Evolutionary conservation across 2,888 invertebrate genomes (phyloP).

Genomic region (Cremastobaeus sp.): DNA sequence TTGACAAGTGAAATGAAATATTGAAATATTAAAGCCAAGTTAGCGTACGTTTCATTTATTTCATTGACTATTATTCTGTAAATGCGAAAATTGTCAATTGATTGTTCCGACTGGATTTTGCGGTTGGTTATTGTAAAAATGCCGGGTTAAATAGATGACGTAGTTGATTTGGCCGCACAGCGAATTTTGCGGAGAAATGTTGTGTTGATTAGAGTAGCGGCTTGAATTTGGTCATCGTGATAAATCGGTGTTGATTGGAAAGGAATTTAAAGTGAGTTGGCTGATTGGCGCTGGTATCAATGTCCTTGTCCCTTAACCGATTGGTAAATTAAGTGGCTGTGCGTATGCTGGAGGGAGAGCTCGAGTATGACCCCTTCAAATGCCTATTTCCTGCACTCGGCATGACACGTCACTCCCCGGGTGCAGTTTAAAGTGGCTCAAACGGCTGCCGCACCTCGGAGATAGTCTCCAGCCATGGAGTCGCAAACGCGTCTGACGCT

Average conservation of each 20-base stretch:
- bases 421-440: slow-evolving; percentile 63
- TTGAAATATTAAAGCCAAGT: too few relatives aligned
- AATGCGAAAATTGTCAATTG: too few relatives aligned
- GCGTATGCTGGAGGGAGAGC: slow-evolving; percentile 67
- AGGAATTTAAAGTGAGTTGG: slow-evolving; percentile 46
- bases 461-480: slow-evolving; percentile 52
- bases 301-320: slow-evolving; percentile 77
- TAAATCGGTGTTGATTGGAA: slow-evolving; percentile 17
- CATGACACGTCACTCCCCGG: slow-evolving; percentile 65
- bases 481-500: slow-evolving; percentile 66
- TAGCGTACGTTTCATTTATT: too few relatives aligned
- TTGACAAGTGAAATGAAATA: too few relatives aligned
- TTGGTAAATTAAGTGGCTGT: slow-evolving; percentile 71
- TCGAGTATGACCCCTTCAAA: slow-evolving; percentile 71
- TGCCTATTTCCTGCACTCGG: slow-evolving; percentile 75
- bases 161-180: too few relatives aligned
- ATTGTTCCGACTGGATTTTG: too few relatives aligned
- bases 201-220: not conserved
- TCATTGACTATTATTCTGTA: too few relatives aligned
- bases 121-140: too few relatives aligned
- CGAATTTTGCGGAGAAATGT: not conserved
- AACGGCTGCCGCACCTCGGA: slow-evolving; percentile 42
- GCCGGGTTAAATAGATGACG: too few relatives aligned
- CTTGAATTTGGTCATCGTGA: not conserved
- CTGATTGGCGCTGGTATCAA: slow-evolving; percentile 73